phyloP scores from a whole-genome alignment of 2,113 vertebrate genomes.

The Caranx ignobilis region DNA sequence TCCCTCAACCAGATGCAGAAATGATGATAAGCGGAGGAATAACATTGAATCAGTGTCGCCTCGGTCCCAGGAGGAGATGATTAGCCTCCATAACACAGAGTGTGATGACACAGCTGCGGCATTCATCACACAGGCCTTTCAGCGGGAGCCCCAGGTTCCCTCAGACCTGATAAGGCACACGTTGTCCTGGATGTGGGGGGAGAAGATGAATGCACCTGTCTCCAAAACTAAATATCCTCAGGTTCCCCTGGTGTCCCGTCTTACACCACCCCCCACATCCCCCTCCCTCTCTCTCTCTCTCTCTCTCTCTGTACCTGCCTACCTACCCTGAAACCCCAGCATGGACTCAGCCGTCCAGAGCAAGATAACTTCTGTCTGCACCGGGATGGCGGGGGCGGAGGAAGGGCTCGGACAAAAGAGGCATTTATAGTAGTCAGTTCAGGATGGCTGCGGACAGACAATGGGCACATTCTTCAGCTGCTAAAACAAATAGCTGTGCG shows the following conservation, averaged over 20 bases:
- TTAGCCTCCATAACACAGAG: conserved; percentile 63
- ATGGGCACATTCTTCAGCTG: conserved; percentile 85
- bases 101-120: conserved; percentile 72
- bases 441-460: conserved; percentile 83
- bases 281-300: conserved; percentile 22
- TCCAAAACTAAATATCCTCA: conserved; percentile 85
- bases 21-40: conserved; percentile 62
- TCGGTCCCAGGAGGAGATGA: conserved; percentile 64
- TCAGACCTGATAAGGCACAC: conserved; percentile 63
- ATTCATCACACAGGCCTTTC: conserved; percentile 83
- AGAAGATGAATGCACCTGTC: conserved; percentile 88
- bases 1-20: conserved; percentile 42
- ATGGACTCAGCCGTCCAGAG: conserved; percentile 61
- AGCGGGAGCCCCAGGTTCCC: conserved; percentile 61
- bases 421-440: conserved; percentile 85
- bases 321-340: conserved; percentile 80
- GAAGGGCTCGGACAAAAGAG: conserved; percentile 72
- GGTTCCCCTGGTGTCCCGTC: conserved; percentile 58
- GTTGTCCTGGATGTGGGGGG: conserved; percentile 78
- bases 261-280: conserved; percentile 12
- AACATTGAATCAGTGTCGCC: conserved; percentile 66
- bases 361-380: conserved; percentile 83
- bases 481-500: conserved; percentile 83
- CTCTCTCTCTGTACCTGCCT: conserved; percentile 27
- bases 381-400: conserved; percentile 66